Evolutionary conservation across 2,113 vertebrate genomes (phyloP), one percentile per base, ranked within the genome.

Genomic region (Platycercus adscitus): DNA sequence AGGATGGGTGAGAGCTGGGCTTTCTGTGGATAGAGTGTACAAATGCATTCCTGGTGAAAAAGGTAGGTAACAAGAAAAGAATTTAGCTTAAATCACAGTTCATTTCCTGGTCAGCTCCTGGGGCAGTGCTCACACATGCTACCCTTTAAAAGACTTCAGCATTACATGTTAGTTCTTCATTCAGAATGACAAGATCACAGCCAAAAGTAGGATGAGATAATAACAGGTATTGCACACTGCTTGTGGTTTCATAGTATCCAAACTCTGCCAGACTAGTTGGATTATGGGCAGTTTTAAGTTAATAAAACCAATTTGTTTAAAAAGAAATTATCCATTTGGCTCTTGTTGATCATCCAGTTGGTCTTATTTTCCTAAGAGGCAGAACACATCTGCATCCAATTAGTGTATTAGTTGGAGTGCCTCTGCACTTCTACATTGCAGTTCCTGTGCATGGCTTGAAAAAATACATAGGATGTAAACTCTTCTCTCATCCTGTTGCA

Each of bases 241-340:
- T 86, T 95, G 91, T 91, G 93, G 95, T 91, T 96, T 95, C 80
- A 15, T 84, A 70, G 43, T 61, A 93, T 75, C 53, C 84, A 79
- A 86, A 84, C 71, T 88, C 93, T 95, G 82, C 91, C 92, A 96
- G 87, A 90, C 82, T 92, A 96, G 71, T 79, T 95, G 93, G 87
- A 95, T 93, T 86, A 91, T 56, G 85, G 81, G 39, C 73, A 90
- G 94, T 94, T 95, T 95, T 66, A 94, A 95, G 94, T 94, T 94
- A 95, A 94, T 94, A 96, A 92, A 91, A 89, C 53, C 60, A 71
- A 93, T 95, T 96, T 93, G 73, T 93, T 96, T 97, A 93, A 95
- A 91, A 95, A 97, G 75, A 95, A 95, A 93, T 97, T 95, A 91
- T 53, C 86, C 77, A 91, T 94, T 91, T 95, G 84, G 83, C 88